phyloP scores from a whole-genome alignment of 2,797 vertebrate genomes.

The Rhabdomys pumilio region DNA sequence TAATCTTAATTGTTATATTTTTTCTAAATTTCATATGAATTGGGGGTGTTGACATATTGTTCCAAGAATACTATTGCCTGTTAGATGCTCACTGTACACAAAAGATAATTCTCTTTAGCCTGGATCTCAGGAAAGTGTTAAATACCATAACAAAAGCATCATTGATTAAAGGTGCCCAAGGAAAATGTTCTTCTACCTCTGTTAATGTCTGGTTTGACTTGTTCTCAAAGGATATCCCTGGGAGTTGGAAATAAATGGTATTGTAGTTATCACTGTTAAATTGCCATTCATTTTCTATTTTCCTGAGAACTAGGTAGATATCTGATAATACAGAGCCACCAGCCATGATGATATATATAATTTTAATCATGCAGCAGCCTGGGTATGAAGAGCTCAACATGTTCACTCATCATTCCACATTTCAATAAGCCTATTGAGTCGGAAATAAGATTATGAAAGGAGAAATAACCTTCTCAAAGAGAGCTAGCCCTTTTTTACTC shows the following conservation, averaged over 20 bases:
- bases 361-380: slow-evolving; percentile 3
- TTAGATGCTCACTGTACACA: neutral
- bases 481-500: neutral
- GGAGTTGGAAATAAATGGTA: neutral
- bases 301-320: neutral
- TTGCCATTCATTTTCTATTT: slow-evolving; percentile 10
- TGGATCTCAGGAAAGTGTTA: neutral
- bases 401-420: neutral
- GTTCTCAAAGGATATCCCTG: neutral
- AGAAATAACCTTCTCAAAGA: neutral
- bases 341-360: neutral
- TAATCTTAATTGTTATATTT: neutral
- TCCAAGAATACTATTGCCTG: neutral
- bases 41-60: neutral
- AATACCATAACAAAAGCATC: slow-evolving; percentile 17
- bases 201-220: neutral
- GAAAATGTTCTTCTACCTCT: slow-evolving; percentile 3
- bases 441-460: slow-evolving; percentile 5
- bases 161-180: neutral
- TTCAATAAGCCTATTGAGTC: neutral
- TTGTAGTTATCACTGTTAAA: neutral
- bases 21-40: slow-evolving; percentile 45
- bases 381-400: neutral
- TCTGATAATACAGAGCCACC: neutral
- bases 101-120: neutral